A percentile compares a stretch with the other conserved stretches of the same genome.
Conservation (phyloP, 1,140 invertebrate species). For the Berghia stephanieae region DNA sequence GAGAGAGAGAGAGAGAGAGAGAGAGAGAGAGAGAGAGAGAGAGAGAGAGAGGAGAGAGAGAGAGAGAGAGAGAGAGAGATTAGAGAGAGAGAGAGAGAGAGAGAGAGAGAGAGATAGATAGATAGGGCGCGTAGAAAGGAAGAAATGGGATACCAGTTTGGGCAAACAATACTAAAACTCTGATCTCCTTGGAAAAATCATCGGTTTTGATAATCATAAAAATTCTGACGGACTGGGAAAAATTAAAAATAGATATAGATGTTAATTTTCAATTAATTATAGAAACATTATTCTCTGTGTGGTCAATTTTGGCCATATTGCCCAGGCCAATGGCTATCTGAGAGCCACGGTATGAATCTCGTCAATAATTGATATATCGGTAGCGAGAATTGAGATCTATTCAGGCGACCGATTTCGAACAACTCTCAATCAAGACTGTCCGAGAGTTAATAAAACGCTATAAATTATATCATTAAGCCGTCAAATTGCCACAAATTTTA, state of each 20-base stretch:
- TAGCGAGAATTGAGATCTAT: too few relatives aligned
- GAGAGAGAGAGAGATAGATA: background rate
- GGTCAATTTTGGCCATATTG: too few relatives aligned
- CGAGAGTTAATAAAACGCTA: too few relatives aligned
- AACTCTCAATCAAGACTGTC: too few relatives aligned
- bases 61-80: background rate
- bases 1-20: background rate
- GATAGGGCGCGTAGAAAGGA: background rate
- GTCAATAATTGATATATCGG: too few relatives aligned
- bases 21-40: constrained; percentile 15
- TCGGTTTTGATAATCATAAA: background rate
- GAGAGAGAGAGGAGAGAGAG: background rate
- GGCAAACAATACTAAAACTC: too few relatives aligned
- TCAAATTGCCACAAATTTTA: too few relatives aligned
- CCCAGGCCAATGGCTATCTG: too few relatives aligned
- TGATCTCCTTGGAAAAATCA: background rate
- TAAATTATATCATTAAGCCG: too few relatives aligned
- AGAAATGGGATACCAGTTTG: too few relatives aligned
- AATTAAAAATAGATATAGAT: background rate
- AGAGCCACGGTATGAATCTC: too few relatives aligned
- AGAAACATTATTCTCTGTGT: background rate
- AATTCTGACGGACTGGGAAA: background rate
- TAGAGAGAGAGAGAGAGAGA: background rate
- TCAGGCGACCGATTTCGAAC: too few relatives aligned
- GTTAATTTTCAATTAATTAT: constrained; percentile 1